Conservation (phyloP, 2,113 vertebrate genomes). For the Ctenomys sociabilis region DNA sequence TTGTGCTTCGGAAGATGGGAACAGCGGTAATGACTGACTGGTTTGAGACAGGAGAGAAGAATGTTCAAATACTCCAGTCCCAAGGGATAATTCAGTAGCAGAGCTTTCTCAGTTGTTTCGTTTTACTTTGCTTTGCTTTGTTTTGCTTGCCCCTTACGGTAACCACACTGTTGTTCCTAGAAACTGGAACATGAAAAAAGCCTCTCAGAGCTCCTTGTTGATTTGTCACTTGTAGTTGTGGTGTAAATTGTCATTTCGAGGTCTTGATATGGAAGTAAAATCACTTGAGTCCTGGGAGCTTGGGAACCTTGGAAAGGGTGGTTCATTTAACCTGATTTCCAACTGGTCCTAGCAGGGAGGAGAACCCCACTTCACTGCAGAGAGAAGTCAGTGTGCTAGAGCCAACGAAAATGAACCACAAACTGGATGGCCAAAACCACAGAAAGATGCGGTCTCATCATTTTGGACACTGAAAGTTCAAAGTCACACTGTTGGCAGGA, state of each 20-base stretch:
- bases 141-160: neutral
- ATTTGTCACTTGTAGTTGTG: neutral
- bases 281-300: neutral
- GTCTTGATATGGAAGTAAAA: neutral
- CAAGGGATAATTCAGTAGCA: neutral
- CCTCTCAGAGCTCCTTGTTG: neutral
- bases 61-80: neutral
- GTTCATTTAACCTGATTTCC: neutral
- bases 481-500: neutral
- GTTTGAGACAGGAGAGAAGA: neutral
- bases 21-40: neutral
- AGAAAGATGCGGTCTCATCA: neutral
- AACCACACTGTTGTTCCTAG: neutral
- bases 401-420: neutral
- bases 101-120: neutral
- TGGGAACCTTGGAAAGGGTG: neutral
- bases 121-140: neutral
- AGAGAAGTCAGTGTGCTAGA: neutral
- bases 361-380: neutral
- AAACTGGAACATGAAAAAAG: neutral
- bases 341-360: neutral
- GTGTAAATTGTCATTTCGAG: neutral
- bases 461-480: neutral
- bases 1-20: neutral
- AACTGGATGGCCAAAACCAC: neutral